Conservation (phyloP, 2,797 vertebrate genomes). For the Nasua narica region DNA sequence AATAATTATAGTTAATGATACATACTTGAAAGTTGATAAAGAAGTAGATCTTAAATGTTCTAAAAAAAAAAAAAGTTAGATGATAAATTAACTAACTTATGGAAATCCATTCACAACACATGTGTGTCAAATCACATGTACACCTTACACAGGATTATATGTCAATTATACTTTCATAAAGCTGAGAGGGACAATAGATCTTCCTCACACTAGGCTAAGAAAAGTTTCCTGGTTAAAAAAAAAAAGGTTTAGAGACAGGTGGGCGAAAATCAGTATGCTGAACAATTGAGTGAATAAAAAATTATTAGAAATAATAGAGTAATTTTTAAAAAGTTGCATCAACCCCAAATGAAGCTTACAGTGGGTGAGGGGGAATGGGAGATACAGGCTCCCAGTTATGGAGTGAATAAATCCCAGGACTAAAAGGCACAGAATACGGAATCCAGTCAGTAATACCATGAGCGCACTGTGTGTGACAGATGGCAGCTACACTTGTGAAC, state of each 20-base stretch:
- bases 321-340: not conserved
- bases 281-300: not conserved
- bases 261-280: not conserved
- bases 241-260: not conserved
- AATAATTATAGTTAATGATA: not conserved
- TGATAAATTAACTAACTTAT: not conserved
- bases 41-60: not conserved
- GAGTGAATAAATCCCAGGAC: not conserved
- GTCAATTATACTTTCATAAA: not conserved
- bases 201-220: not conserved
- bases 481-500: not conserved
- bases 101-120: not conserved
- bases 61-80: not conserved
- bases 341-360: not conserved
- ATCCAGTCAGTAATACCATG: not conserved
- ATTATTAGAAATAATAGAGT: not conserved
- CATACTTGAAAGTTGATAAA: not conserved
- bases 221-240: not conserved
- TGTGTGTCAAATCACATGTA: not conserved
- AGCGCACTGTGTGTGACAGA: not conserved
- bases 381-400: not conserved
- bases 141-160: not conserved
- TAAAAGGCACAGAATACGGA: not conserved
- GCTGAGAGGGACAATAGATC: not conserved
- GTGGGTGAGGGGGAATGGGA: not conserved